Base-by-base conservation (phyloP, 2,888 invertebrate genomes). In the Drosophila formosana region DNA sequence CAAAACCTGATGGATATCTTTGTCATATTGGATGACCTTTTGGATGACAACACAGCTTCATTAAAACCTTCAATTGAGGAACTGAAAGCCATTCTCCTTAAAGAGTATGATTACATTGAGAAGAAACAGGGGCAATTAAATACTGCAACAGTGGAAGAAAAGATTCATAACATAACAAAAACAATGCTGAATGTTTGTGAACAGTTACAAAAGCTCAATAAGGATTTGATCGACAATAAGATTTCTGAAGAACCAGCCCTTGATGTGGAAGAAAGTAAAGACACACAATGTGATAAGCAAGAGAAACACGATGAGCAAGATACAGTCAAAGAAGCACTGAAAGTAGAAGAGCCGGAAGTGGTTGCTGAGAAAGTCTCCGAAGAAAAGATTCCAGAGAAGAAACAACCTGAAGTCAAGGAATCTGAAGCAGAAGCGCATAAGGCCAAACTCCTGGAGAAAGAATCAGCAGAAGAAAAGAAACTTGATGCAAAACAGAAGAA, bases 1-100 rank as follows among this genome's bases (percentile, higher is more conserved):
- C 88, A 89, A 30, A 88, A 79, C 34, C 37, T 91, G 2, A 91
- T 91, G 91, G 88, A 91, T 3, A 72, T 86, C n/a, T 91, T 89
- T 47, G 78, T 91, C 11, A 81, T 89, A 25, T 72, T 86, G 23
- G 91, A 91, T 49, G 91, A 91, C 30, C 46, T 90, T 3, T 30
- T 79, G 3, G 53, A 72, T 25, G 64, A 80, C 8, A 4, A 57
- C 53, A 58, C 67, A 18, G 43, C 55, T n/a, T n/a, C 0, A 3
- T 34, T 80, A 9, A 75, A 51, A 9, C 63, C 69, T 1, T 11
- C 56, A 0, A 76, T 88, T 37, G 88, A 90, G 25, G 61, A 80
- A 18, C 47, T 75, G 0, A 90, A 89, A 72, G 4, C 57, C 1
- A 9, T 61, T 43, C 62, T 82, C 11, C 51, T 87, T 0, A 49